Evolutionary conservation across 2,888 invertebrate genomes (phyloP).

Genomic region (Pasiphila rectangulata): DNA sequence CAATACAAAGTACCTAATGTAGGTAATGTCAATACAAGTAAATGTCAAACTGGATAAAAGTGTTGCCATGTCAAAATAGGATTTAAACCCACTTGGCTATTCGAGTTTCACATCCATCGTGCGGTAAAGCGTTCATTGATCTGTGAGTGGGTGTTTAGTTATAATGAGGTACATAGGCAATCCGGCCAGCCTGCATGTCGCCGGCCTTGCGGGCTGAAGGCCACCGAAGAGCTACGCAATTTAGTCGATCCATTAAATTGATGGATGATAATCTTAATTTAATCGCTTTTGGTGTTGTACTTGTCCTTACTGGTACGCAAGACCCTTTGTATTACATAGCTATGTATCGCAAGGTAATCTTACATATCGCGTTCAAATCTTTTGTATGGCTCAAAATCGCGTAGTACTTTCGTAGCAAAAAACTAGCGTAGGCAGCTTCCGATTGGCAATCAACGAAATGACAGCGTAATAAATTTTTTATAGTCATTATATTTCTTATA

Average conservation of each 20-base stretch:
- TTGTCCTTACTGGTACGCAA: too few species aligned
- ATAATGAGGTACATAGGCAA: slow-evolving; percentile 8
- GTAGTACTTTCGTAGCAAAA: slow-evolving; percentile 3
- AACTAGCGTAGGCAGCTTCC: not conserved
- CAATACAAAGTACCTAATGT: too few species aligned
- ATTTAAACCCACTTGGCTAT: too few species aligned
- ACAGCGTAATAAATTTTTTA: not conserved
- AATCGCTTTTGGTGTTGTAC: slow-evolving; percentile 39
- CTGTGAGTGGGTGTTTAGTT: slow-evolving; percentile 19
- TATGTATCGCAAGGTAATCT: not conserved
- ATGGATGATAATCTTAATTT: slow-evolving; percentile 48
- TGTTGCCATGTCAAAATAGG: too few species aligned
- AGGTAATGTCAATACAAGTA: too few species aligned
- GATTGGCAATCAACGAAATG: not conserved
- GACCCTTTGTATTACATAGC: too few species aligned
- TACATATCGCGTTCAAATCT: slow-evolving; percentile 5
- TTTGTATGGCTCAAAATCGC: not conserved
- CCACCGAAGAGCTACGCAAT: slow-evolving; percentile 45
- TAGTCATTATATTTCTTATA: slow-evolving; percentile 1
- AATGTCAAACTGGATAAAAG: too few species aligned
- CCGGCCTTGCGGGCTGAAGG: slow-evolving; percentile 68
- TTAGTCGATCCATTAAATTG: slow-evolving; percentile 45
- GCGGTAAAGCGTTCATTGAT: slow-evolving; percentile 12
- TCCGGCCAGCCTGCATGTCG: slow-evolving; percentile 61
- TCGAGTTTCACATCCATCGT: too few species aligned